Evolutionary conservation across 2,888 invertebrate genomes (phyloP).

Genomic region (Neelides folsomi): DNA sequence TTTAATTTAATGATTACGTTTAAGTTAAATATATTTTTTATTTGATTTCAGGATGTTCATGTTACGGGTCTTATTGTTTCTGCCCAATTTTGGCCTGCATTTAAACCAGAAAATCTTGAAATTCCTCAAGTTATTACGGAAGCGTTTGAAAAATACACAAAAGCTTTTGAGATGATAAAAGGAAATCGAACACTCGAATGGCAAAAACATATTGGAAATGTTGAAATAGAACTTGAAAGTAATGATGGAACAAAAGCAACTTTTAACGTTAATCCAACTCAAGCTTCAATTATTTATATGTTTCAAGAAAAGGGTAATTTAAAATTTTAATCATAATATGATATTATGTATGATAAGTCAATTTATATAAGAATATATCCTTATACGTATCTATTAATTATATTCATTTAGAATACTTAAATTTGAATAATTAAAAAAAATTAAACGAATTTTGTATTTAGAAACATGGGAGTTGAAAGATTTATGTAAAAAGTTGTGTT

Average conservation of each 20-base stretch:
- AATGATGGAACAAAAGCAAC: slow-evolving; percentile 64
- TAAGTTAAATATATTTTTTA: slow-evolving; percentile 3
- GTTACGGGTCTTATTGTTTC: slow-evolving; percentile 83
- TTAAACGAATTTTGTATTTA: not conserved
- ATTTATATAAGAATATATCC: slow-evolving; percentile 3
- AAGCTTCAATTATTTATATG: slow-evolving; percentile 85
- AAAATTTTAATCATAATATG: too few species aligned
- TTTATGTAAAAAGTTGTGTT: too few species aligned
- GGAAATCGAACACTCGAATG: slow-evolving; percentile 82
- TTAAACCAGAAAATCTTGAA: slow-evolving; percentile 84
- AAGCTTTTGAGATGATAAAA: slow-evolving; percentile 71
- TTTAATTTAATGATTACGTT: slow-evolving; percentile 9
- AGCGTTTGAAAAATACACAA: slow-evolving; percentile 73
- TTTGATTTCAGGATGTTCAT: slow-evolving; percentile 46
- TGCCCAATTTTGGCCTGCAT: slow-evolving; percentile 96
- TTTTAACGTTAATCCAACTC: slow-evolving; percentile 77
- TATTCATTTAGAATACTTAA: too few species aligned
- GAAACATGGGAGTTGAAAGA: too few species aligned
- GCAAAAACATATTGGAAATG: slow-evolving; percentile 86
- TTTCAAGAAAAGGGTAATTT: slow-evolving; percentile 75
- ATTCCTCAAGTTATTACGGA: slow-evolving; percentile 65
- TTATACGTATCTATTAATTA: too few species aligned
- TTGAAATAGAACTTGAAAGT: slow-evolving; percentile 70
- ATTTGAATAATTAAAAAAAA: not conserved
- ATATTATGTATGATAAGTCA: not conserved